These are phyloP conservation scores for Erannis defoliaria DNA, from an alignment of 2,888 invertebrate species.

Conservation along the genomic window DNA sequence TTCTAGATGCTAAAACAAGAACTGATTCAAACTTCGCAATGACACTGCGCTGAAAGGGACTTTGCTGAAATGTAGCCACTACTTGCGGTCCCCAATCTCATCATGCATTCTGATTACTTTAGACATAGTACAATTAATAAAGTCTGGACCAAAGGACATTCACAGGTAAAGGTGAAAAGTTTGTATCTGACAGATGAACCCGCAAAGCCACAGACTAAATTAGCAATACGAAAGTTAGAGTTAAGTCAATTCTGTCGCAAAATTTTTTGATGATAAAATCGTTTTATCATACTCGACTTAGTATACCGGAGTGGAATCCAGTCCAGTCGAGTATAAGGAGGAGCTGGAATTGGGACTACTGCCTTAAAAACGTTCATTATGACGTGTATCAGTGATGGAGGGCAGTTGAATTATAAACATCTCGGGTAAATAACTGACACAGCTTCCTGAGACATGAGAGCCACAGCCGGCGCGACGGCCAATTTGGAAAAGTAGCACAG, in stretches of 20 bases:
- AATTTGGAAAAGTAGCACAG: too few species aligned
- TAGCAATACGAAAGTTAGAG: not conserved
- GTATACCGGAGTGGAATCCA: not conserved
- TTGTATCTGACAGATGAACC: constrained; percentile 2
- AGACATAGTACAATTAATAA: constrained; percentile 14
- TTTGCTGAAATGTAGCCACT: constrained; percentile 1
- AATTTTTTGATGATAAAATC: not conserved
- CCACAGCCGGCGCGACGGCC: too few species aligned
- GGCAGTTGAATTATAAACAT: too few species aligned
- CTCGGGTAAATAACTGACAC: too few species aligned
- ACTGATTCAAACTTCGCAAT: constrained; percentile 10
- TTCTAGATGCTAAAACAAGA: constrained; percentile 2
- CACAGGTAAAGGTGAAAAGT: constrained; percentile 13
- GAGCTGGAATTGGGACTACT: too few species aligned
- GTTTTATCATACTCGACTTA: too few species aligned
- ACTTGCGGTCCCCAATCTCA: constrained; percentile 14
- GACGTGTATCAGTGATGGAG: too few species aligned
- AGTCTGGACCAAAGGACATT: constrained; percentile 10
- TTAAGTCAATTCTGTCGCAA: not conserved
- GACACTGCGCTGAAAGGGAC: constrained; percentile 6
- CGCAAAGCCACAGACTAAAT: constrained; percentile 2
- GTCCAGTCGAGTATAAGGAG: too few species aligned
- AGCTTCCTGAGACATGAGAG: too few species aligned
- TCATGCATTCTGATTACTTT: constrained; percentile 15
- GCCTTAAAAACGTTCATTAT: too few species aligned